phyloP scores from a whole-genome alignment of 2,888 invertebrate species.

The Sphaerophoria taeniata region DNA sequence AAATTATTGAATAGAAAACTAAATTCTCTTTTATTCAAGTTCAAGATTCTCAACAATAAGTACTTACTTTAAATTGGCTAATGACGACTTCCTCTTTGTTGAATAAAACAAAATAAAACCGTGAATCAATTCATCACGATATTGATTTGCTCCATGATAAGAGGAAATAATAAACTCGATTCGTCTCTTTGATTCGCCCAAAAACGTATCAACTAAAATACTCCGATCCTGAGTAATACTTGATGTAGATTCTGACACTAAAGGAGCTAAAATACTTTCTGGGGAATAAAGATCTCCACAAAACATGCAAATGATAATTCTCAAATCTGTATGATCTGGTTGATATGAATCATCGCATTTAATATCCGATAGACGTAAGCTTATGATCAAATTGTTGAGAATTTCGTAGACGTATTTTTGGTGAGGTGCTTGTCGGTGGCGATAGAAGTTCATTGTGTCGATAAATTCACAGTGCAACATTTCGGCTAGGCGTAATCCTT shows the following conservation, averaged over 20 bases:
- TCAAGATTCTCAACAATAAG: too few relatives aligned
- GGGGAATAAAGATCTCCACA: conserved; percentile 97
- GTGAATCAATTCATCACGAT: conserved; percentile 95
- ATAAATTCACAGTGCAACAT: conserved; percentile 85
- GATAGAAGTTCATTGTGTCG: conserved; percentile 78
- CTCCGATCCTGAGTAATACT: conserved; percentile 88
- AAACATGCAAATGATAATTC: conserved; percentile 97
- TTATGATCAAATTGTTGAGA: conserved; percentile 82
- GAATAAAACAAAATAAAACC: conserved; percentile 98
- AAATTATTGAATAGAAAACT: too few relatives aligned
- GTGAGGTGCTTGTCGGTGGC: conserved; percentile 81
- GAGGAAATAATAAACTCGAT: conserved; percentile 96
- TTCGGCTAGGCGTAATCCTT: conserved; percentile 94
- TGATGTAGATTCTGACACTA: conserved; percentile 91
- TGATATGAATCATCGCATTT: conserved; percentile 82
- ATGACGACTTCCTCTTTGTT: conserved; percentile 96
- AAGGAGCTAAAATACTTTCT: conserved; percentile 93
- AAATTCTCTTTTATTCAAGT: too few relatives aligned
- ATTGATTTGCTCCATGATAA: conserved; percentile 96
- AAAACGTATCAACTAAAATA: conserved; percentile 94
- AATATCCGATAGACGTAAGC: conserved; percentile 81
- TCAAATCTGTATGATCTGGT: conserved; percentile 83
- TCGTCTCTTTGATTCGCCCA: conserved; percentile 94
- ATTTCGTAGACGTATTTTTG: conserved; percentile 83
- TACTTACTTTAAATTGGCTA: conserved; percentile 93